phyloP scores from a whole-genome alignment of 2,797 vertebrate genomes.

The Helicolenus hilgendorfi region DNA sequence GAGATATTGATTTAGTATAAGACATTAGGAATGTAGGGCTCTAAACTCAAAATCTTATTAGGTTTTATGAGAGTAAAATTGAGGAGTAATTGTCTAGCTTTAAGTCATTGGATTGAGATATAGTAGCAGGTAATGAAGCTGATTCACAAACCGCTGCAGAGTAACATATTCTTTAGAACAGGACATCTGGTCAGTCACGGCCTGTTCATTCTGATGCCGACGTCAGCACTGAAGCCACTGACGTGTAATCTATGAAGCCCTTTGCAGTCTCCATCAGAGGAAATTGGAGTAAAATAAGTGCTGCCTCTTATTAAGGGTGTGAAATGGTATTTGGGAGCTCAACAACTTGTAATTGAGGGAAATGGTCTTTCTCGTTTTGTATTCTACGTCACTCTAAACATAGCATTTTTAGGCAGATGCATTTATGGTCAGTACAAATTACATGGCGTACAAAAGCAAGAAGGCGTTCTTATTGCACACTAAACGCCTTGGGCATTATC shows the following conservation, averaged over 20 bases:
- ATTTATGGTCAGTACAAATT: not conserved
- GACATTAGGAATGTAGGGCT: conserved; percentile 1
- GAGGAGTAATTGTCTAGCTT: not conserved
- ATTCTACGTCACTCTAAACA: no score
- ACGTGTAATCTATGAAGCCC: not conserved
- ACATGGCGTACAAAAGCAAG: not conserved
- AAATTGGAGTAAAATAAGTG: not conserved
- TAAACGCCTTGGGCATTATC: not conserved
- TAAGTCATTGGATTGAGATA: not conserved
- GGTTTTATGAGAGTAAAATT: conserved; percentile 1
- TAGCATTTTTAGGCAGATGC: no score
- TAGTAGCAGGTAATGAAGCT: not conserved
- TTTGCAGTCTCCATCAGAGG: not conserved
- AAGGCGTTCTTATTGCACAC: not conserved
- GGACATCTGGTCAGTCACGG: not conserved
- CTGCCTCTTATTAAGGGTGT: not conserved
- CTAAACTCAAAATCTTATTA: conserved; percentile 12
- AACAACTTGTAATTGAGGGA: not conserved
- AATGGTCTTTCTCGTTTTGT: not conserved
- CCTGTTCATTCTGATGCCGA: not conserved
- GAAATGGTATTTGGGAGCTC: not conserved
- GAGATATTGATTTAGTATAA: conserved; percentile 41
- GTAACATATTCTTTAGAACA: not conserved
- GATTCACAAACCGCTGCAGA: not conserved
- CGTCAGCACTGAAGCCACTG: not conserved